phyloP scores from a whole-genome alignment of 2,888 invertebrate species.

The Herminia tarsipennalis region DNA sequence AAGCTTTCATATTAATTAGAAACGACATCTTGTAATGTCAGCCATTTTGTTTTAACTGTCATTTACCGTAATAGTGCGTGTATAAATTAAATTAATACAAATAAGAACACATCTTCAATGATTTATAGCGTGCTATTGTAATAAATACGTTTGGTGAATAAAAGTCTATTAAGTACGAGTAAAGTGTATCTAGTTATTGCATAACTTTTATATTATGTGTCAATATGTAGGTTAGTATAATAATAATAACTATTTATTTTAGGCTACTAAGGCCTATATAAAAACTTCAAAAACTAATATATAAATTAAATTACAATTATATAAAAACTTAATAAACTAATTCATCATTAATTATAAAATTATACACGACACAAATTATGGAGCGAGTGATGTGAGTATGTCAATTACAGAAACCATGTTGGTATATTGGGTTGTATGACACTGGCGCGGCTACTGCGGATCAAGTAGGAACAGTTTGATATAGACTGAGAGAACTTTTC shows the following conservation, averaged over 20 bases:
- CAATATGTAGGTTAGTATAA: slow-evolving; percentile 28
- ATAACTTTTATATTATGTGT: slow-evolving; percentile 23
- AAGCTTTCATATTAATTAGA: slow-evolving; percentile 34
- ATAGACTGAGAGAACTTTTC: too few species aligned
- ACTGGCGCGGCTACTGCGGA: too few species aligned
- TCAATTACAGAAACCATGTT: too few species aligned
- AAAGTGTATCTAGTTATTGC: slow-evolving; percentile 30
- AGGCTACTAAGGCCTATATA: too few species aligned
- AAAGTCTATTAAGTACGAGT: slow-evolving; percentile 7
- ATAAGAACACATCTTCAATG: slow-evolving; percentile 16
- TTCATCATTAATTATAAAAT: background rate
- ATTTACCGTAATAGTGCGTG: slow-evolving; percentile 5
- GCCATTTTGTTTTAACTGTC: background rate
- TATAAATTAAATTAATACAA: slow-evolving; percentile 11
- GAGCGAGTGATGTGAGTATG: too few species aligned
- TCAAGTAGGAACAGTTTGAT: too few species aligned
- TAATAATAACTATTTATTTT: too few species aligned
- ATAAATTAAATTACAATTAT: too few species aligned
- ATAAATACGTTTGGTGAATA: slow-evolving; percentile 20
- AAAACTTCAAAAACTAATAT: too few species aligned
- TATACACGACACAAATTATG: background rate
- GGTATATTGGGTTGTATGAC: too few species aligned
- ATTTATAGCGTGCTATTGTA: slow-evolving; percentile 24
- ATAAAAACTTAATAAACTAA: too few species aligned
- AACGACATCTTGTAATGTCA: slow-evolving; percentile 12